Base-by-base conservation (phyloP, 2,888 invertebrate genomes). In the Watsonalla binaria region DNA sequence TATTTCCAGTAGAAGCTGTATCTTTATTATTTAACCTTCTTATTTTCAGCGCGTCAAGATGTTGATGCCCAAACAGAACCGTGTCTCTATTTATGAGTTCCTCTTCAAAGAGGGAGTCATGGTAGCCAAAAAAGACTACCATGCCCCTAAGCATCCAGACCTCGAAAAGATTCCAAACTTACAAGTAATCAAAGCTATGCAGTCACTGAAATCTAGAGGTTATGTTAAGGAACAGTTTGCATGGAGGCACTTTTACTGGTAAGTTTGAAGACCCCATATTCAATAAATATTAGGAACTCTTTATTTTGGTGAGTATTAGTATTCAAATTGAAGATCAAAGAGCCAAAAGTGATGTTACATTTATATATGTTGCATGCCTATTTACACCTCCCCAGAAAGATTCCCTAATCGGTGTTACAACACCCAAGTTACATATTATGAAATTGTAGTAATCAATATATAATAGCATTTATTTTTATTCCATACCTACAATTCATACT, bases 31-130 rank as follows among this genome's bases (percentile, higher is more conserved):
- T 11, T 42, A 42, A 42, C 42, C 42, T 42, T 11, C 11, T 11
- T 42, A 11, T 5, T 42, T 42, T 42, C 42, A 82, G 76, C 73
- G 76, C 73, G 68, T 82, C 89, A 98, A 96, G 90, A 99, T 99
- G 99, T 98, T 99, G 97, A 99, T 99, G 98, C 98, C 99, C 78
- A 99, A 99, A 93, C 96, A 97, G 92, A 98, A 98, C 88, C 95
- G 98, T 81, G 96, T 97, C 70, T 93, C 96, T 72, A 99, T 99
- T 85, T 99, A 97, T 90, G 99, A 99, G 86, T 97, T 97, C 92
- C 94, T 99, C 73, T 99, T 99, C 89, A 98, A 98, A 85, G 99
- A 99, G 92, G 99, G 99, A 85, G 99, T 99, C 61, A 96, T 99
- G 94, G 99, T 99, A 74, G 99, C 99, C 8, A 98, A 98, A 88